Percentiles rank a stretch among this genome's conserved stretches.
These are phyloP conservation scores for Rhabdomys dilectus DNA, from an alignment of 2,113 vertebrate species.

Conservation along the genomic window DNA sequence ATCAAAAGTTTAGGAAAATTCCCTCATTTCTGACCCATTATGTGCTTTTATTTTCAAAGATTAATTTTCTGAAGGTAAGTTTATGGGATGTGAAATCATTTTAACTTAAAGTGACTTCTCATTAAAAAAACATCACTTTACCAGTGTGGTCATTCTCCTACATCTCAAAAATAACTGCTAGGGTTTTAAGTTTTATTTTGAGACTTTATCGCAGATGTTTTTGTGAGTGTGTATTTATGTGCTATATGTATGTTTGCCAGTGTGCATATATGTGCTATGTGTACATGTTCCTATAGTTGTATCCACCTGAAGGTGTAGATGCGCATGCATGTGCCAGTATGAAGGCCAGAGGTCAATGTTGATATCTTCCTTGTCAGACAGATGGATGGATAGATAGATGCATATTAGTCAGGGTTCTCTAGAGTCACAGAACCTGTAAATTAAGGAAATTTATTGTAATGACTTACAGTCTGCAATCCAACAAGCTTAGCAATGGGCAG, in stretches of 20 bases:
- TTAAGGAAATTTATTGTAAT: no score
- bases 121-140: background rate
- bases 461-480: no score
- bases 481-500: no score
- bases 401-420: no score
- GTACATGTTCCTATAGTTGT: background rate
- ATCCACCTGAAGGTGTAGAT: background rate
- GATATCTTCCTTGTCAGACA: background rate
- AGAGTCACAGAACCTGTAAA: no score
- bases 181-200: background rate
- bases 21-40: background rate
- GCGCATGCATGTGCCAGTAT: background rate
- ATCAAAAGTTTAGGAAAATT: background rate
- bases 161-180: background rate
- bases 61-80: slow-evolving; percentile 27
- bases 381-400: no score
- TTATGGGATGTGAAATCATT: background rate
- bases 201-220: background rate
- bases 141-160: background rate
- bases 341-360: background rate
- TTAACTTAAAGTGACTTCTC: slow-evolving; percentile 3
- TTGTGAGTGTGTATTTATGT: background rate
- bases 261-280: background rate
- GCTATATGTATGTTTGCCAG: no score
- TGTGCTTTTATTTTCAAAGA: slow-evolving; percentile 41